Conservation (phyloP, 2,113 vertebrate genomes). For the Eclectus roratus region DNA sequence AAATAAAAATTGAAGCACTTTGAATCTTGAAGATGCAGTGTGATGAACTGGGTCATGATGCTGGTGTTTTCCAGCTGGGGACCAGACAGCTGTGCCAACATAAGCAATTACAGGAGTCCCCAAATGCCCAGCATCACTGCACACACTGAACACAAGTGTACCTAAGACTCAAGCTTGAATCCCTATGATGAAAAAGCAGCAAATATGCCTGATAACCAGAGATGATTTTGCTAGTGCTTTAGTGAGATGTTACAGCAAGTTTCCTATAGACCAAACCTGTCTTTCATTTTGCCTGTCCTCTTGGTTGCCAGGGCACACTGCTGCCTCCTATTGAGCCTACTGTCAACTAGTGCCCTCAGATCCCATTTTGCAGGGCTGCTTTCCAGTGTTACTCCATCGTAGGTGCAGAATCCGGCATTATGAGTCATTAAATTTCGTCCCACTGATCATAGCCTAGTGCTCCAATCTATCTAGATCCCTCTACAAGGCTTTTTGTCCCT, state of each 20-base stretch:
- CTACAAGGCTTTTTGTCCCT: not conserved
- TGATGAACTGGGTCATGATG: not conserved
- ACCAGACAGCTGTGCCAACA: not conserved
- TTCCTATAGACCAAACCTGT: not conserved
- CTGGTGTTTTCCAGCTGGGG: not conserved
- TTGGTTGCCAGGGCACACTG: not conserved
- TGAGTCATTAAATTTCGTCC: not conserved
- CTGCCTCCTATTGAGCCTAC: not conserved
- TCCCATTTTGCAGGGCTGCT: not conserved
- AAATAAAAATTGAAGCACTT: not conserved
- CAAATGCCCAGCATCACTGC: rapidly evolving
- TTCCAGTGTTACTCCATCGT: not conserved
- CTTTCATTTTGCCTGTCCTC: not conserved
- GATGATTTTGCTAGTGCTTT: not conserved
- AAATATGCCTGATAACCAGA: not conserved
- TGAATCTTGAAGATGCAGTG: not conserved
- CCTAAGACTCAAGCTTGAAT: not conserved
- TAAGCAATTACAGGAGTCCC: not conserved
- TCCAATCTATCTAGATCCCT: not conserved
- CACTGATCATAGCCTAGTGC: not conserved
- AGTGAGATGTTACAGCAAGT: not conserved
- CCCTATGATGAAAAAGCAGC: not conserved
- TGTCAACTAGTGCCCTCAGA: not conserved
- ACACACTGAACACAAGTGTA: not conserved
- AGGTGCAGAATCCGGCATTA: not conserved